Base-by-base conservation (phyloP, 2,888 invertebrate species). In the Asteroscopus sphinx region DNA sequence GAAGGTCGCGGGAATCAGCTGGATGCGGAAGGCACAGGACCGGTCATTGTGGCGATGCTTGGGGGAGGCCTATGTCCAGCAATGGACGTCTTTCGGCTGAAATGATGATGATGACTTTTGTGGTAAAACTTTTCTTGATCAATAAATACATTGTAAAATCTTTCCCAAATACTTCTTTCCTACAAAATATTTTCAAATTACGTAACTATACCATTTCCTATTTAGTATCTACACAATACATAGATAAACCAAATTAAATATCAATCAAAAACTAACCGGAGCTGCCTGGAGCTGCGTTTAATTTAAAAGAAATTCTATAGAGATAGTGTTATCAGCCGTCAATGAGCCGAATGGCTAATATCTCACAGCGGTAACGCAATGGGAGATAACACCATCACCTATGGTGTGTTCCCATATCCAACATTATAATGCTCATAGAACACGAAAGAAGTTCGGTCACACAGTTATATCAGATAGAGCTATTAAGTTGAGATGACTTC, bases 311-410 rank as follows among this genome's bases (percentile, higher is more conserved):
- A 73, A 65, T 62, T 55, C 65, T 16, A 28, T 32, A 40, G 5
- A 58, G 74, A 74, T 73, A 71, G 16, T 42, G 36, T 52, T 74
- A 72, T 74, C 75, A 54, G 48, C 41, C 68, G 62, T 36, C 46
- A 64, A 68, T 53, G 39, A 53, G 9, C 17, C 32, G 35, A 58
- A 68, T 63, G 52, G 64, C 35, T 62, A 51, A 56, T 66, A 68
- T 68, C 30, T 65, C 47, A 59, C 67, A 39, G 9, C 25, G 46
- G 49, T 58, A 67, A 67, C 63, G 64, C 63, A 67, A 67, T 46
- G 21, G 13, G 15, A 56, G 73, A 74, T 74, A 74, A 62, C 59
- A 56, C 63, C 61, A 42, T 59, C 72, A 74, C 69, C 75, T 74
- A 45, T 58, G 61, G 57, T 26, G 58, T 61, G 28, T 59, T 69